Base-by-base conservation (phyloP, 2,113 vertebrate species). In the Forbesichthys agassizii region DNA sequence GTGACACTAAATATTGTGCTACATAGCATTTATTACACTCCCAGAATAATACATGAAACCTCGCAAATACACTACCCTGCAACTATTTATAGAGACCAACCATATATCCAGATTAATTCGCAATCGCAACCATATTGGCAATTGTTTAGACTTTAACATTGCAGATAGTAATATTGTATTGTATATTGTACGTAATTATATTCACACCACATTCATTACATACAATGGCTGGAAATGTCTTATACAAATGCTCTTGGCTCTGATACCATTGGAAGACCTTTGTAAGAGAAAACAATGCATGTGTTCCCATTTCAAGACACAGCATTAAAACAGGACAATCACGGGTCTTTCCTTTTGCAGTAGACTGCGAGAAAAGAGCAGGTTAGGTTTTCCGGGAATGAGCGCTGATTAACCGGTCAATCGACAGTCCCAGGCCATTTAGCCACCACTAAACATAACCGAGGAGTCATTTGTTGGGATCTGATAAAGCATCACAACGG, bases 341-440 rank as follows among this genome's bases (percentile, higher is more conserved):
- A 49, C 10, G 9, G 4, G 61, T 4, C 6, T 46, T 16, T 63
- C 3, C 12, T 68, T 68, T 33, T 71, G 42, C 33, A n/a, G 64
- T 54, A 60, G 60, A 61, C 48, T 11, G 61, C 27, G 72, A 71
- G 59, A 68, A 68, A 46, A 49, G 7, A 33, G 66, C 33, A 36
- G 3, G 3, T 68, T 66, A 14, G 56, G 12, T 48, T 68, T 69
- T 62, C 36, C 5, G 14, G 46, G 64, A 74, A 33, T 49, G 36
- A 64, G 33, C 1, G 33, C 47, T 76, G 74, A 87, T 80, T 83
- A 74, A 62, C 14, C 48, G 18, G 58, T 71, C 42, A 65, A 71
- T 65, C 76, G 68, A 77, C 77, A 69, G 78, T 75, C 79, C 73
- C 81, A 78, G 81, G 20, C 49, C 80, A 84, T 87, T 90, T 71